phyloP scores from a whole-genome alignment of 2,797 vertebrate species.

The Bryconaethiops microstoma region DNA sequence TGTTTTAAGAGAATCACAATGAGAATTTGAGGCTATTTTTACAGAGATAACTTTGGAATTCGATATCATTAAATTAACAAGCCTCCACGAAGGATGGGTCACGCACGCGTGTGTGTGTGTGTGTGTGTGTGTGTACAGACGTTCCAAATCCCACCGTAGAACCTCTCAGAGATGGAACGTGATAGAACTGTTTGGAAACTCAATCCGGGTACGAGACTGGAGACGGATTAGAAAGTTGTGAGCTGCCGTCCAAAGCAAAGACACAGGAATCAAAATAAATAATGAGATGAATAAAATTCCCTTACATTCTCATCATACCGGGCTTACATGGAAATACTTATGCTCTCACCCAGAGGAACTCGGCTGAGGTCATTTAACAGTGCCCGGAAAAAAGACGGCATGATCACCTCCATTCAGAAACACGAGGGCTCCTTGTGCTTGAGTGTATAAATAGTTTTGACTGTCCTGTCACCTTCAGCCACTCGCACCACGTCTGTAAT shows the following conservation, averaged over 20 bases:
- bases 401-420: conserved; percentile 21
- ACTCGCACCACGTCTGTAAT: conserved; percentile 25
- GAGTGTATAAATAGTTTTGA: conserved; percentile 2
- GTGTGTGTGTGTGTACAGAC: conserved; percentile 1
- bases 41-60: conserved; percentile 64
- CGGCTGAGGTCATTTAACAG: conserved; percentile 15
- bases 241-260: conserved; percentile 54
- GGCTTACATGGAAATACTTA: conserved; percentile 26
- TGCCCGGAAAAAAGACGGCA: neutral
- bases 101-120: conserved; percentile 41
- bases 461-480: neutral
- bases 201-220: conserved; percentile 41
- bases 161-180: conserved; percentile 39
- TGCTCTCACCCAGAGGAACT: conserved; percentile 15
- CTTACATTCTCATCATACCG: conserved; percentile 51
- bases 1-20: conserved; percentile 63
- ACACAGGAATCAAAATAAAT: conserved; percentile 55
- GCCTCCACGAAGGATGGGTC: conserved; percentile 38
- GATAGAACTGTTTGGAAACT: conserved; percentile 53
- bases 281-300: conserved; percentile 48
- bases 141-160: conserved; percentile 34
- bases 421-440: neutral
- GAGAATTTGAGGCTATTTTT: conserved; percentile 60
- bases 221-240: conserved; percentile 50
- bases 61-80: conserved; percentile 60